Percentiles rank a stretch among this genome's conserved stretches.
Evolutionary conservation across 2,797 vertebrate species (phyloP).

Genomic region (Epinephelus awoara): DNA sequence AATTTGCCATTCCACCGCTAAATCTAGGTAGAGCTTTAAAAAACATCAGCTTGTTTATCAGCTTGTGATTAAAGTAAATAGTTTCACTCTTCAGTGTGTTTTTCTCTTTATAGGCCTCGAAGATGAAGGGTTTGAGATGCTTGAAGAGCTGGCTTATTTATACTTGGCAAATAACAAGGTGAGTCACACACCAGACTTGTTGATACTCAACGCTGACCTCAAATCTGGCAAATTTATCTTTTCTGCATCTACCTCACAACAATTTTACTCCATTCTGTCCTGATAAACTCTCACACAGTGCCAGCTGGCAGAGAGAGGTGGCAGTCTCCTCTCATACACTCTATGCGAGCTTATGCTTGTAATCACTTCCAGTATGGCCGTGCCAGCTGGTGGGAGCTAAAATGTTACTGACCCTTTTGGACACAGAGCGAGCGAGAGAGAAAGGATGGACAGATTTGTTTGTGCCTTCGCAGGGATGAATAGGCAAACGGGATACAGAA

Average conservation of each 20-base stretch:
- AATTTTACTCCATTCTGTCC: background rate
- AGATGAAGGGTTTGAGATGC: conserved; percentile 94
- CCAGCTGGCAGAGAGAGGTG: conserved; percentile 51
- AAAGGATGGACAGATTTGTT: conserved; percentile 71
- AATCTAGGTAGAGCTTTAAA: no score
- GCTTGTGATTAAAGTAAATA: background rate
- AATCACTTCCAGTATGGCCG: conserved; percentile 68
- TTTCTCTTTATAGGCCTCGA: conserved; percentile 88
- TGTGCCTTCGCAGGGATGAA: conserved; percentile 66
- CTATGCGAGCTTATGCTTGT: conserved; percentile 62
- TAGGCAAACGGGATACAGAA: conserved; percentile 61
- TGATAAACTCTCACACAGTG: conserved; percentile 19
- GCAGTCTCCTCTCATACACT: conserved; percentile 40
- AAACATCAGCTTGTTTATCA: background rate
- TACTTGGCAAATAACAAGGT: conserved; percentile 99
- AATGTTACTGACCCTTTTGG: conserved; percentile 68
- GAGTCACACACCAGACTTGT: conserved; percentile 58
- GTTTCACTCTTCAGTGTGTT: background rate
- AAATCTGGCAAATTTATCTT: background rate
- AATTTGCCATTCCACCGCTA: no score
- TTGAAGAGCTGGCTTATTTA: conserved; percentile 94
- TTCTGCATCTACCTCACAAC: conserved; percentile 5
- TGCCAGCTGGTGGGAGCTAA: conserved; percentile 69
- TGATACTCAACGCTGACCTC: conserved; percentile 7
- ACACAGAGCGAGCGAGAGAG: conserved; percentile 22